phyloP scores from a whole-genome alignment of 2,888 invertebrate species.

The Fragum fragum region DNA sequence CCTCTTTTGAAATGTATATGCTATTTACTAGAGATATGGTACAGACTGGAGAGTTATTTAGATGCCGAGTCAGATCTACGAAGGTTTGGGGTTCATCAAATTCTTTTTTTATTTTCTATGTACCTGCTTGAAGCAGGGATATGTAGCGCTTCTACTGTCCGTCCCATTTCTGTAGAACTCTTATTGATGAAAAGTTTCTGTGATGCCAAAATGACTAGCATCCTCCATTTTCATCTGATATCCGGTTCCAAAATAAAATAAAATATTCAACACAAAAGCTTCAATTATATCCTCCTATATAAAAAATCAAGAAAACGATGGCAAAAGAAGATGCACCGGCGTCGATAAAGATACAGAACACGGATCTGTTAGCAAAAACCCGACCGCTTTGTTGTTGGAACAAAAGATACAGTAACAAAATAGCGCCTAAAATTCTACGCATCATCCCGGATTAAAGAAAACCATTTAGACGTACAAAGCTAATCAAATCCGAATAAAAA shows the following conservation, averaged over 20 bases:
- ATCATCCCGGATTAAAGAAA: slow-evolving; percentile 1
- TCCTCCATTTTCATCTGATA: not conserved
- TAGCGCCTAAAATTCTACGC: slow-evolving; percentile 17
- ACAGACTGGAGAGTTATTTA: too few relatives aligned
- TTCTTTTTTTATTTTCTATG: too few relatives aligned
- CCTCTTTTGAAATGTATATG: too few relatives aligned
- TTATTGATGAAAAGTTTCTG: slow-evolving; percentile 6
- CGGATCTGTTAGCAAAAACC: slow-evolving; percentile 7
- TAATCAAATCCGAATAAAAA: slow-evolving; percentile 19
- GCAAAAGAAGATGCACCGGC: not conserved
- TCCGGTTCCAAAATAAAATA: slow-evolving; percentile 25
- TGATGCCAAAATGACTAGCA: not conserved
- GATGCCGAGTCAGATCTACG: too few relatives aligned
- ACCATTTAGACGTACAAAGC: slow-evolving; percentile 18
- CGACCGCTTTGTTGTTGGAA: slow-evolving; percentile 1
- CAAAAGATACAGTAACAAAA: slow-evolving; percentile 1
- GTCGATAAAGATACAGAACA: not conserved
- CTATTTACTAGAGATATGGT: too few relatives aligned
- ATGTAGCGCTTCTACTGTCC: not conserved
- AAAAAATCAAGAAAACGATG: not conserved
- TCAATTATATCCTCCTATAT: slow-evolving; percentile 23
- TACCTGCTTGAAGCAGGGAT: too few relatives aligned
- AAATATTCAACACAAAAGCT: slow-evolving; percentile 21
- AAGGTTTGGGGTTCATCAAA: too few relatives aligned
- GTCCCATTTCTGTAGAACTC: not conserved